Conservation (phyloP, 92 coral and sea anemone genomes). For the Diadumene lineata region DNA sequence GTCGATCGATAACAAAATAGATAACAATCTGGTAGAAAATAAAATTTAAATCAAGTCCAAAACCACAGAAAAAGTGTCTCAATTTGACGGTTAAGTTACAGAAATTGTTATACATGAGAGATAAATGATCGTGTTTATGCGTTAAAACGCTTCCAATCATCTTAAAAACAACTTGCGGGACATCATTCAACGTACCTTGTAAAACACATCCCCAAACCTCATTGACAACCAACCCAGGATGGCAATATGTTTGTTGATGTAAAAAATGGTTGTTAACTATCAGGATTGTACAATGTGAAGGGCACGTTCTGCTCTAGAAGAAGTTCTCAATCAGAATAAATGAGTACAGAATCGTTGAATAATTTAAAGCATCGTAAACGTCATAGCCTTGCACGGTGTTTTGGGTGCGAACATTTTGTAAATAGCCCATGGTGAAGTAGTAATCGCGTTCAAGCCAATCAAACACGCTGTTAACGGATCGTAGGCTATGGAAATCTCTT, state of each 20-base stretch:
- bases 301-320: not conserved
- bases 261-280: not conserved
- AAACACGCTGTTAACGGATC: not conserved
- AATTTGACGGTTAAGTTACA: not conserved
- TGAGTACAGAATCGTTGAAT: not conserved
- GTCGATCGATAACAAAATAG: too few relatives aligned
- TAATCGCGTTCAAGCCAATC: conserved; percentile 6
- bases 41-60: too few relatives aligned
- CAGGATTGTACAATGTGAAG: not conserved
- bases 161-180: not conserved
- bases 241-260: not conserved
- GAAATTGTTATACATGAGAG: not conserved
- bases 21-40: too few relatives aligned
- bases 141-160: not conserved
- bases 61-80: conserved; percentile 4
- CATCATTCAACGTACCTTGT: not conserved
- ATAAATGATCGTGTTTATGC: conserved; percentile 1
- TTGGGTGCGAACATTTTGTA: not conserved
- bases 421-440: not conserved
- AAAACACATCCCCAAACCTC: conserved; percentile 5
- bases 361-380: not conserved
- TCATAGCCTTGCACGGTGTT: not conserved
- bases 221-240: not conserved
- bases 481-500: not conserved
- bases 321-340: not conserved